Base-by-base conservation (phyloP, 2,113 vertebrate genomes). In the Passer montanus region DNA sequence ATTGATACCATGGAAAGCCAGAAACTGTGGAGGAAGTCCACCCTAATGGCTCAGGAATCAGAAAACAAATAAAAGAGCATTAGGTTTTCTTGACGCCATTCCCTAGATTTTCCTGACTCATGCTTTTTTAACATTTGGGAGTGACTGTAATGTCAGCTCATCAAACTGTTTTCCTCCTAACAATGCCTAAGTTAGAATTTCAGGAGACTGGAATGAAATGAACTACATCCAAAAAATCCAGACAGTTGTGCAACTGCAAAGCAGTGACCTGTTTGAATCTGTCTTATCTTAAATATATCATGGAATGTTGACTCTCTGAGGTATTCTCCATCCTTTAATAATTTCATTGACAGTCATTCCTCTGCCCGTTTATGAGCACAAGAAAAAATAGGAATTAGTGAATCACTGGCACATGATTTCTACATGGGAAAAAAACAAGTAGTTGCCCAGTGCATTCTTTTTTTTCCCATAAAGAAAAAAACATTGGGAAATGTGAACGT, bases 371-470 rank as follows among this genome's bases (percentile, higher is more conserved):
- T 87, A 90, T 72, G 82, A 95, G 77, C 81, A 67, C 73, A 92
- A 84, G 82, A 52, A 77, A 95, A 91, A 97, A 94, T 90, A 95
- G 89, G 95, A 96, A 96, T 97, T 95, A 96, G 90, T 98, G 97
- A 98, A 97, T 97, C 97, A 98, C 88, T 97, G 97, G 95, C 96
- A 95, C 95, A 94, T 92, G 97, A 97, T 95, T 93, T 74, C 83
- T 97, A 95, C 87, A 84, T 92, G 96, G 97, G 83, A 93, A 97
- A 93, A 96, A 96, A 96, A 22, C 80, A 83, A 80, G 63, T 82
- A 96, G 83, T 89, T 97, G 85, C 94, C 92, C 94, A 84, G 90
- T 56, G 81, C 63, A 91, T 52, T 58, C n/a, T 67, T 92, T 91
- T 83, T 94, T 75, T 91, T 93, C 92, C 97, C 94, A 96, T 97